A percentile compares a stretch with the other conserved stretches of the same genome.
Evolutionary conservation across 2,888 invertebrate species (phyloP).

Genomic region (Parnassius mnemosyne): DNA sequence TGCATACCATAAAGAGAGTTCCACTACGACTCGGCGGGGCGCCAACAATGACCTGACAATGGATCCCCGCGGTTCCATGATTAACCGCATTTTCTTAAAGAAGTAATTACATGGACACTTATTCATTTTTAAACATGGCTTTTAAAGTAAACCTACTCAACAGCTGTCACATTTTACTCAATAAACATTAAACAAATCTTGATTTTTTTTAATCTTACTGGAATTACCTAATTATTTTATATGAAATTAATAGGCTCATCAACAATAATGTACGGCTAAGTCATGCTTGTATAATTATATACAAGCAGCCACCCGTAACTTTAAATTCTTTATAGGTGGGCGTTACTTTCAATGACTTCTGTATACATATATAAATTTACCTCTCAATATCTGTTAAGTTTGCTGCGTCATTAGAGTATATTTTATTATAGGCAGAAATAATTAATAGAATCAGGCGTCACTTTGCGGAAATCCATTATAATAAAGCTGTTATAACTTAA

Average conservation of each 20-base stretch:
- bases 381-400: too few relatives aligned
- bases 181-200: slow-evolving; percentile 5
- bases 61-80: slow-evolving; percentile 42
- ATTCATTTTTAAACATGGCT: slow-evolving; percentile 27
- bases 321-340: slow-evolving; percentile 3
- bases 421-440: too few relatives aligned
- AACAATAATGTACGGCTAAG: slow-evolving; percentile 1
- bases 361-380: neutral
- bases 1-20: slow-evolving; percentile 22
- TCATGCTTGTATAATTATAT: slow-evolving; percentile 5
- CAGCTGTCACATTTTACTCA: slow-evolving; percentile 4
- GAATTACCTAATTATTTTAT: slow-evolving; percentile 3
- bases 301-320: slow-evolving; percentile 9
- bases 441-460: too few relatives aligned
- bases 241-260: slow-evolving; percentile 9
- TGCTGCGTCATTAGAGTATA: too few relatives aligned
- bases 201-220: slow-evolving; percentile 2
- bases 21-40: slow-evolving; percentile 43
- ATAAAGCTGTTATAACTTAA: too few relatives aligned
- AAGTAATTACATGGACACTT: slow-evolving; percentile 49
- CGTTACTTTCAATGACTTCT: slow-evolving; percentile 12
- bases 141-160: slow-evolving; percentile 10
- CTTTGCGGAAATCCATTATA: too few relatives aligned
- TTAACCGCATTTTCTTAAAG: slow-evolving; percentile 51
- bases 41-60: slow-evolving; percentile 40